These are phyloP conservation scores for Anhinga rufa DNA, from an alignment of 2,113 vertebrate genomes.

Conservation along the genomic window DNA sequence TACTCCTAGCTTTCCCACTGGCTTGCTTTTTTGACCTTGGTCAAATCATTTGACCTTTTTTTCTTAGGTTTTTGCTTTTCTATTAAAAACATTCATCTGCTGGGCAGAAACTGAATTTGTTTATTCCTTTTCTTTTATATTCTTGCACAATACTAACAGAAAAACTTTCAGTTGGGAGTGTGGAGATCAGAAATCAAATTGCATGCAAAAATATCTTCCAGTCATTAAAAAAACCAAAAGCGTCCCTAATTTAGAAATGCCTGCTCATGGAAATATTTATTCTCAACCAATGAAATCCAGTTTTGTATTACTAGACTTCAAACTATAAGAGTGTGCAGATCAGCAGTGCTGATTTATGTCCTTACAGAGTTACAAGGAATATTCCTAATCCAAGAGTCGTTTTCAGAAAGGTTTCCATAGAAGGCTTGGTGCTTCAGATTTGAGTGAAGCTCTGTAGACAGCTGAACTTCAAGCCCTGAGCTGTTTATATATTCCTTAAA, in stretches of 20 bases:
- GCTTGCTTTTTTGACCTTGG: not conserved
- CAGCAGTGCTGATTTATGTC: not conserved
- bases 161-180: not conserved
- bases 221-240: not conserved
- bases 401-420: not conserved
- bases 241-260: not conserved
- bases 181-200: not conserved
- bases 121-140: not conserved
- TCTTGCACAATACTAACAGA: not conserved
- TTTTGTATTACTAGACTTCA: not conserved
- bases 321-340: not conserved
- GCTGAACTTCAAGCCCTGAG: not conserved
- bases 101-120: not conserved
- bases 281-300: not conserved
- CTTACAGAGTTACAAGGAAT: not conserved
- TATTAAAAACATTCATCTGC: not conserved
- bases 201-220: not conserved
- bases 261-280: slow-evolving; percentile 13
- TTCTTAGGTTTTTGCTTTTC: not conserved
- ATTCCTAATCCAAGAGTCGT: not conserved
- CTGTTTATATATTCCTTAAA: not conserved
- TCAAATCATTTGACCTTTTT: not conserved
- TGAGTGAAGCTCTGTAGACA: not conserved
- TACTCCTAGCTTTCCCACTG: not conserved
- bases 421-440: not conserved